Evolutionary conservation across 2,113 vertebrate species (phyloP).

Genomic region (Osmerus mordax): DNA sequence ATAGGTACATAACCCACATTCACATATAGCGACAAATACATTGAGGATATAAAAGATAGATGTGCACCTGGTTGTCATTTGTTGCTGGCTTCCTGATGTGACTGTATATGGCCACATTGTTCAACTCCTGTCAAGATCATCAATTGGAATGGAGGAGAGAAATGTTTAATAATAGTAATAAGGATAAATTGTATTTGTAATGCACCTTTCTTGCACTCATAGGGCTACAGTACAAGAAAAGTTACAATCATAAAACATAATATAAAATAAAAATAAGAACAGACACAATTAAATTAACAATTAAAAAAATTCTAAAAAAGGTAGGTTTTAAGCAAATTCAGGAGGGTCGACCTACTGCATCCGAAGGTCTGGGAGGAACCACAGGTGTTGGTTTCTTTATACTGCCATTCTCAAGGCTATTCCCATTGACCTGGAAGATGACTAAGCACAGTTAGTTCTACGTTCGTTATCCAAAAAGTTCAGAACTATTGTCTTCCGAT

Average conservation of each 20-base stretch:
- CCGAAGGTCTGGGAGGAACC: conserved; percentile 31
- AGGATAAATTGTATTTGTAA: too few species aligned
- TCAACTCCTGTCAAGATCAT: neutral
- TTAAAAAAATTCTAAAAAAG: too few species aligned
- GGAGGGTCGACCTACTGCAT: conserved; percentile 31
- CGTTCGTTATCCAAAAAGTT: neutral
- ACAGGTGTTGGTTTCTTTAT: conserved; percentile 18
- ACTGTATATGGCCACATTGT: neutral
- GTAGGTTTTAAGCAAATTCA: too few species aligned
- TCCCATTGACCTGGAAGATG: conserved; percentile 33
- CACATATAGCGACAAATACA: neutral
- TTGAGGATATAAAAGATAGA: neutral
- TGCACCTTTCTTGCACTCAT: too few species aligned
- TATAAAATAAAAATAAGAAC: too few species aligned
- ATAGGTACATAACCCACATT: neutral
- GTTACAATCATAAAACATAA: too few species aligned
- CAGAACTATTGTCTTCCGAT: too few species aligned
- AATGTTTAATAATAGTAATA: too few species aligned
- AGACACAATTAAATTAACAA: too few species aligned
- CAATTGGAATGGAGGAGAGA: too few species aligned
- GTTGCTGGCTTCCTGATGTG: neutral
- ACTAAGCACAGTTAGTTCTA: neutral
- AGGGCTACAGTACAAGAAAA: too few species aligned
- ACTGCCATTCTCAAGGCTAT: neutral
- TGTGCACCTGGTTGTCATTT: neutral